Evolutionary conservation across 2,797 vertebrate genomes (phyloP).

Genomic region (Danio choprae): DNA sequence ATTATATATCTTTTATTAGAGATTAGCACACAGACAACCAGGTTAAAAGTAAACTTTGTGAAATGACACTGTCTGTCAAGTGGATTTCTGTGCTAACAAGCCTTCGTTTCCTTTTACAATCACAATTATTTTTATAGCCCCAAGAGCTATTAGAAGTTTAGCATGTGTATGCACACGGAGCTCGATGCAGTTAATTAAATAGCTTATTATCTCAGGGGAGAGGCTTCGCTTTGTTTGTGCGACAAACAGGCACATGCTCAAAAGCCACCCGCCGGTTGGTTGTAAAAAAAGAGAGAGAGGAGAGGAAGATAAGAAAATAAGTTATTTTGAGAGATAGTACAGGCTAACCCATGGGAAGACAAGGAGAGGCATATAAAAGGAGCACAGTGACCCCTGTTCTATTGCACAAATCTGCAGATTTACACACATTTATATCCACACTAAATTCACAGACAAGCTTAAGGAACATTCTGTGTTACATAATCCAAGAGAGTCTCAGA

Average conservation of each 20-base stretch:
- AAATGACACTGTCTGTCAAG: conserved; percentile 15
- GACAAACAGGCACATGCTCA: conserved; percentile 41
- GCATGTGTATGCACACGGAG: conserved; percentile 21
- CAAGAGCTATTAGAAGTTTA: conserved; percentile 32
- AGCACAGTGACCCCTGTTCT: conserved; percentile 42
- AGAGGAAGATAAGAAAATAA: conserved; percentile 10
- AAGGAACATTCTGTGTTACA: conserved; percentile 32
- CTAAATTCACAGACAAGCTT: conserved; percentile 9
- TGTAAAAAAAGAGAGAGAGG: conserved; percentile 29
- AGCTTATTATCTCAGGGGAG: conserved; percentile 51
- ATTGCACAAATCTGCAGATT: conserved; percentile 17
- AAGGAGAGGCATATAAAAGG: conserved; percentile 10
- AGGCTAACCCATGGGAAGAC: conserved; percentile 30
- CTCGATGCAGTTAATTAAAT: conserved; percentile 54
- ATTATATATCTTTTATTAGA: conserved; percentile 35
- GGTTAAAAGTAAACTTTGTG: conserved; percentile 29
- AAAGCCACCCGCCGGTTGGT: conserved; percentile 41
- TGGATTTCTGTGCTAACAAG: conserved; percentile 16
- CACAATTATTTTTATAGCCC: conserved; percentile 23
- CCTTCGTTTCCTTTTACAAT: conserved; percentile 31
- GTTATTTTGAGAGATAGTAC: conserved; percentile 43
- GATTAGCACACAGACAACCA: conserved; percentile 29
- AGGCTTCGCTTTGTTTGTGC: conserved; percentile 39
- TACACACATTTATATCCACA: conserved; percentile 27
- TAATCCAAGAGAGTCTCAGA: neutral